Conservation (phyloP, 1,140 invertebrate genomes). For the Drosophila pectinifera region DNA sequence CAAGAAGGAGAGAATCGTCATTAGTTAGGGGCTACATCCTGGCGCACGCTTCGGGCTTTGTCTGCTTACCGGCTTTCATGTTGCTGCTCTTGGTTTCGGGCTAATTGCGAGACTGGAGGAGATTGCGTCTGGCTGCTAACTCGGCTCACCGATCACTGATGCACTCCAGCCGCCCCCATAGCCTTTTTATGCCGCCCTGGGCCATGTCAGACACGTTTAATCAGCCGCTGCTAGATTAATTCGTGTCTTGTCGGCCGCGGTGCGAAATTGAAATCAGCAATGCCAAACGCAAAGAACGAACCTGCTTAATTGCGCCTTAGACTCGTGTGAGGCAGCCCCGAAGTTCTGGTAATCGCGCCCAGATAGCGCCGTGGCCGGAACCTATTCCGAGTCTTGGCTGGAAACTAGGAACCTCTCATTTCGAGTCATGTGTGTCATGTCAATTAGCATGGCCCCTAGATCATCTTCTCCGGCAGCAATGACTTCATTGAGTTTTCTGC, state of each 20-base stretch:
- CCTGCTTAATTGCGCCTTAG: conserved; percentile 49
- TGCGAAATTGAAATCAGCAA: conserved; percentile 61
- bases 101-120: conserved; percentile 21
- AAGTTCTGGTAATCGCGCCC: conserved; percentile 27
- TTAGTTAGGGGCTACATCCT: conserved; percentile 13
- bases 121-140: conserved; percentile 50
- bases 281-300: conserved; percentile 36
- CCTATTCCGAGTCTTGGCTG: conserved; percentile 19
- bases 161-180: conserved; percentile 14
- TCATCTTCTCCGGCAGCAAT: conserved; percentile 38
- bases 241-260: conserved; percentile 48
- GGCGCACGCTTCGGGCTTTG: conserved; percentile 7
- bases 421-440: conserved; percentile 21
- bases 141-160: conserved; percentile 66
- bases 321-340: conserved; percentile 14
- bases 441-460: conserved; percentile 41
- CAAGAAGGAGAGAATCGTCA: not conserved
- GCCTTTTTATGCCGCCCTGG: conserved; percentile 61
- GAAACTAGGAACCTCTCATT: conserved; percentile 34
- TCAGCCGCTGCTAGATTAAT: conserved; percentile 73
- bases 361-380: conserved; percentile 26
- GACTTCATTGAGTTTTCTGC: conserved; percentile 53
- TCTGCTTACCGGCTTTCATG: conserved; percentile 73
- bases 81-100: conserved; percentile 20
- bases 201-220: conserved; percentile 58